These are phyloP conservation scores for Acleris literana DNA, from an alignment of 2,888 invertebrate species.

Conservation along the genomic window DNA sequence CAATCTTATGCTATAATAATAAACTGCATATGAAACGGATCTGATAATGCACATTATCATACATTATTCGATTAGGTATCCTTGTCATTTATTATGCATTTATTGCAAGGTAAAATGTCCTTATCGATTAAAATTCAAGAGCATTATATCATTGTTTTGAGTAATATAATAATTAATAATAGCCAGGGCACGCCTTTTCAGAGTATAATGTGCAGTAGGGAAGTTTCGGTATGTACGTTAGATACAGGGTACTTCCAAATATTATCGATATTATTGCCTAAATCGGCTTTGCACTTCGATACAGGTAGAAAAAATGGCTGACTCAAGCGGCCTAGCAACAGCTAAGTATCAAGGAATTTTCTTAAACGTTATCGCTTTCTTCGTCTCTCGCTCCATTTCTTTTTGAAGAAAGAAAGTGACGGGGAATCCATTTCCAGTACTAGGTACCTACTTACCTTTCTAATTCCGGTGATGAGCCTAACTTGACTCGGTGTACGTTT, in stretches of 20 bases:
- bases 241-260: neutral
- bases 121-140: conserved; percentile 6
- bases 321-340: too few relatives aligned
- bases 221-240: neutral
- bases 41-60: conserved; percentile 9
- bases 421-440: too few relatives aligned
- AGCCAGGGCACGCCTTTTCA: conserved; percentile 1
- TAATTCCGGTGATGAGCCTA: too few relatives aligned
- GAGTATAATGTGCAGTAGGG: neutral
- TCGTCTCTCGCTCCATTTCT: too few relatives aligned
- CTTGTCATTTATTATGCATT: neutral
- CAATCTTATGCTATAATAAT: neutral
- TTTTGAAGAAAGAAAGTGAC: too few relatives aligned
- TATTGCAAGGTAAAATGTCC: neutral
- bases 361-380: too few relatives aligned
- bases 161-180: neutral
- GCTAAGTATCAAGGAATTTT: too few relatives aligned
- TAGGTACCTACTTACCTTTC: too few relatives aligned
- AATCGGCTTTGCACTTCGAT: too few relatives aligned
- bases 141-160: neutral
- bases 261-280: too few relatives aligned
- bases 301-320: too few relatives aligned
- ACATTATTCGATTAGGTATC: conserved; percentile 1
- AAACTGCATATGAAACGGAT: conserved; percentile 13
- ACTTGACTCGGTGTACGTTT: too few relatives aligned